A percentile compares a stretch with the other conserved stretches of the same genome.
phyloP scores from a whole-genome alignment of 2,797 vertebrate species.

The Danio albolineatus region DNA sequence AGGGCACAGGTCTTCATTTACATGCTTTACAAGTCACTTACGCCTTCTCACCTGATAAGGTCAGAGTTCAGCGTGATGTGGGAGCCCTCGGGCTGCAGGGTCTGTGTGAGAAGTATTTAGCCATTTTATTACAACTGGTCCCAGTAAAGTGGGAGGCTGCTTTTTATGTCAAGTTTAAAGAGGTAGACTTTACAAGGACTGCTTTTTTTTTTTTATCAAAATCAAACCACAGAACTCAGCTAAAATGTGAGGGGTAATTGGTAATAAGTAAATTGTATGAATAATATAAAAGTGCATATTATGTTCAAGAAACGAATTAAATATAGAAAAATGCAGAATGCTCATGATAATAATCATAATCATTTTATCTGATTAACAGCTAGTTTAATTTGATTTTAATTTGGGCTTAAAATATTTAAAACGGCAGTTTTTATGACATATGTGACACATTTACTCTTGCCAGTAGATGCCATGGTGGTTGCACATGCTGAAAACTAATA shows the following conservation, averaged over 20 bases:
- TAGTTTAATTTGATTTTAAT: background rate
- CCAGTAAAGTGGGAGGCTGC: slow-evolving; percentile 71
- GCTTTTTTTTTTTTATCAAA: background rate
- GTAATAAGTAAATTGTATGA: background rate
- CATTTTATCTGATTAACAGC: background rate
- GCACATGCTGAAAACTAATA: slow-evolving; percentile 34
- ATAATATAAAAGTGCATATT: background rate
- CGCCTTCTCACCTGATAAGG: slow-evolving; percentile 72
- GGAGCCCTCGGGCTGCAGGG: slow-evolving; percentile 46
- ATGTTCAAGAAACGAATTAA: background rate
- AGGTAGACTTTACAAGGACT: background rate
- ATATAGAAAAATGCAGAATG: background rate
- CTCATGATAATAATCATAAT: background rate
- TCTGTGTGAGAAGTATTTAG: slow-evolving; percentile 43
- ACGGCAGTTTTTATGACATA: slow-evolving; percentile 6
- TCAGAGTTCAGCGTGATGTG: slow-evolving; percentile 53
- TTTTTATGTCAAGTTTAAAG: slow-evolving; percentile 54
- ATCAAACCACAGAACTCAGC: background rate
- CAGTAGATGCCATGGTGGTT: slow-evolving; percentile 5
- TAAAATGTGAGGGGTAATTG: background rate
- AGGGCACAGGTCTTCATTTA: slow-evolving; percentile 55
- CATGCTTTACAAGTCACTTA: slow-evolving; percentile 71
- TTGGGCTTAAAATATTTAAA: background rate
- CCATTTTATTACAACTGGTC: slow-evolving; percentile 67
- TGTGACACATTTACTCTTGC: slow-evolving; percentile 8